Conservation (phyloP, 1,140 invertebrate genomes). For the Ptiloglossa arizonensis region DNA sequence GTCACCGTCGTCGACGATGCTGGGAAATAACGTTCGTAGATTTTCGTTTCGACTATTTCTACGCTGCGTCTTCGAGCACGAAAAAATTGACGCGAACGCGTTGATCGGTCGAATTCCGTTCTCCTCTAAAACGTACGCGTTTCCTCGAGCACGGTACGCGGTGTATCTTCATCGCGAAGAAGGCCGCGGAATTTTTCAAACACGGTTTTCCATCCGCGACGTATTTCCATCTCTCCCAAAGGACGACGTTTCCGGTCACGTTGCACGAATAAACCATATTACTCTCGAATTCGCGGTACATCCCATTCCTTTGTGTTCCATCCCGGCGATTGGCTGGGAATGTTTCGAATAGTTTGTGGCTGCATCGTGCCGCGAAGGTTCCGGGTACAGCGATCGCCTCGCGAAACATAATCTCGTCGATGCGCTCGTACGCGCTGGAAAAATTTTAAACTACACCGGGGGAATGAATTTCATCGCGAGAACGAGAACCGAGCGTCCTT, state of each 20-base stretch:
- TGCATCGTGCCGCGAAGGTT: background rate
- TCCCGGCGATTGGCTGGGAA: constrained; percentile 24
- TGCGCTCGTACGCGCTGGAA: background rate
- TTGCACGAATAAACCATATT: constrained; percentile 36
- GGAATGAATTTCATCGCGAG: background rate
- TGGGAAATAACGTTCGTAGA: too few relatives aligned
- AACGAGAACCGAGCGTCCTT: too few relatives aligned
- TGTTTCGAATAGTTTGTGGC: constrained; percentile 37
- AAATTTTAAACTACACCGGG: background rate
- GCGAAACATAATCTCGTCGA: constrained; percentile 8
- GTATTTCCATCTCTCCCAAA: background rate
- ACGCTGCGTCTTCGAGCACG: too few relatives aligned
- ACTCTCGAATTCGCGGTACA: constrained; percentile 25
- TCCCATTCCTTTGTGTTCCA: background rate
- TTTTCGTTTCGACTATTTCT: too few relatives aligned
- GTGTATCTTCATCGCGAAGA: background rate
- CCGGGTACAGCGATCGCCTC: background rate
- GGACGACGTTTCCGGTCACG: constrained; percentile 35
- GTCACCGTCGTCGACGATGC: too few relatives aligned
- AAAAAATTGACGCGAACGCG: too few relatives aligned
- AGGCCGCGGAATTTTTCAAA: background rate
- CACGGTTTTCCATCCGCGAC: background rate
- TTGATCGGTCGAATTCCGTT: background rate
- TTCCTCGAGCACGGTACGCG: too few relatives aligned
- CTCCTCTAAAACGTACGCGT: too few relatives aligned